Conservation (phyloP, 2,113 vertebrate species). For the Halcyon malimbica region DNA sequence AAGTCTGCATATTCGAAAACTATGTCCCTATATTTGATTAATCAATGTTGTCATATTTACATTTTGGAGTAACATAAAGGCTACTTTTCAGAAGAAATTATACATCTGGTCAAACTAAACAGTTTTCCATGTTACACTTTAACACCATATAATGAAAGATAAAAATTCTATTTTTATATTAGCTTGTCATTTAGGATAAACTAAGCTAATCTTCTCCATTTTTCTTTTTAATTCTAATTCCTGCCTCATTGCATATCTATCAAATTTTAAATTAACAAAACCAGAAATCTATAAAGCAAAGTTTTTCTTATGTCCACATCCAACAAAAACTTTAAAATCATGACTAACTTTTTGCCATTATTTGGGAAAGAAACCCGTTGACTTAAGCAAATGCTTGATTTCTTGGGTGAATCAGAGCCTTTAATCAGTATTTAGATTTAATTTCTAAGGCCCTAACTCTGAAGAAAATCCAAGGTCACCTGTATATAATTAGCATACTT, state of each 20-base stretch:
- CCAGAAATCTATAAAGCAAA: neutral
- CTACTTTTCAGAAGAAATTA: rapidly evolving
- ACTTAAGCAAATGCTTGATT: neutral
- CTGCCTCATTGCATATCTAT: rapidly evolving
- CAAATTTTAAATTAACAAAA: neutral
- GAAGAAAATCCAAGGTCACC: constrained; percentile 29
- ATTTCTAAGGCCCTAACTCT: neutral
- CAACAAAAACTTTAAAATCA: neutral
- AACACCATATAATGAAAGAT: neutral
- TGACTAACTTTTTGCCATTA: neutral
- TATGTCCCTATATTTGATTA: neutral
- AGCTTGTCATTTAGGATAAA: neutral
- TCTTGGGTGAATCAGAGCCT: neutral
- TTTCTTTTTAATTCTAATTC: neutral
- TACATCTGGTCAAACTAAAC: neutral
- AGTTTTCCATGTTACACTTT: neutral
- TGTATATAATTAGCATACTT: neutral
- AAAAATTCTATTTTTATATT: neutral
- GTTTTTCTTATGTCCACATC: neutral
- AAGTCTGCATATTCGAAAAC: neutral
- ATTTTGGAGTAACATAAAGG: neutral
- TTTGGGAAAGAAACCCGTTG: neutral
- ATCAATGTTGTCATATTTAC: neutral
- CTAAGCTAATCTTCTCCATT: rapidly evolving
- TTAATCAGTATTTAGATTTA: neutral